Evolutionary conservation across 2,888 invertebrate species (phyloP).

Genomic region (Incurvaria masculella): DNA sequence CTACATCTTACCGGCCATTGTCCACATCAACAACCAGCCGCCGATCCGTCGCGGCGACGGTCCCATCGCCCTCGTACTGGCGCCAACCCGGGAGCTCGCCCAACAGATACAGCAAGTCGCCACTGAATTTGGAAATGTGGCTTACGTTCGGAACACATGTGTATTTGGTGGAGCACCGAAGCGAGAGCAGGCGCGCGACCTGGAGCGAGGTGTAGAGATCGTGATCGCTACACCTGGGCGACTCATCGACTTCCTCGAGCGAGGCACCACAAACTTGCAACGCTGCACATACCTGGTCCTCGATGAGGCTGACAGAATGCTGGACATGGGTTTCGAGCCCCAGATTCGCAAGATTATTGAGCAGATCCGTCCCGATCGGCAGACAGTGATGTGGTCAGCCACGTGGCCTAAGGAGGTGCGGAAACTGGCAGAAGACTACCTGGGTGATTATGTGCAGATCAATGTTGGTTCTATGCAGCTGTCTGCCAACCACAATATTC

Average conservation of each 20-base stretch:
- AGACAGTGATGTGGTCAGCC: conserved; percentile 98
- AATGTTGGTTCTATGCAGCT: conserved; percentile 88
- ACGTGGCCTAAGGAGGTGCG: conserved; percentile 99
- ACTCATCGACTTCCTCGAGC: conserved; percentile 80
- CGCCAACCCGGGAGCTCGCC: conserved; percentile 75
- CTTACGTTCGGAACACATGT: conserved; percentile 78
- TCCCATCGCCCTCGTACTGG: conserved; percentile 78
- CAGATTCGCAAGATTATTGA: conserved; percentile 92
- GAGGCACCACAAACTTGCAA: conserved; percentile 68
- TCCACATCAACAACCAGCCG: conserved; percentile 81
- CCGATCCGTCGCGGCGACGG: conserved; percentile 76
- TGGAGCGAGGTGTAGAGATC: conserved; percentile 79
- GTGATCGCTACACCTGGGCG: conserved; percentile 89
- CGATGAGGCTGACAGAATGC: conserved; percentile 93
- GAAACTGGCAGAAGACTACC: conserved; percentile 88
- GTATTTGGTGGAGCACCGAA: conserved; percentile 94
- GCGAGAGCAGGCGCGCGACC: conserved; percentile 66
- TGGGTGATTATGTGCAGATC: conserved; percentile 85
- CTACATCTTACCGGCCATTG: conserved; percentile 79
- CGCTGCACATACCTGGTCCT: conserved; percentile 82
- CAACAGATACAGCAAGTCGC: conserved; percentile 84
- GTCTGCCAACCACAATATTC: conserved; percentile 88
- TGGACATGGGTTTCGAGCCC: conserved; percentile 98
- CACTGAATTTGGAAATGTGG: conserved; percentile 72
- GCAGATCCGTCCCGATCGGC: conserved; percentile 91